Evolutionary conservation across 1,140 invertebrate species (phyloP), one percentile per base, ranked within the genome.

Genomic region (Formica selysi): DNA sequence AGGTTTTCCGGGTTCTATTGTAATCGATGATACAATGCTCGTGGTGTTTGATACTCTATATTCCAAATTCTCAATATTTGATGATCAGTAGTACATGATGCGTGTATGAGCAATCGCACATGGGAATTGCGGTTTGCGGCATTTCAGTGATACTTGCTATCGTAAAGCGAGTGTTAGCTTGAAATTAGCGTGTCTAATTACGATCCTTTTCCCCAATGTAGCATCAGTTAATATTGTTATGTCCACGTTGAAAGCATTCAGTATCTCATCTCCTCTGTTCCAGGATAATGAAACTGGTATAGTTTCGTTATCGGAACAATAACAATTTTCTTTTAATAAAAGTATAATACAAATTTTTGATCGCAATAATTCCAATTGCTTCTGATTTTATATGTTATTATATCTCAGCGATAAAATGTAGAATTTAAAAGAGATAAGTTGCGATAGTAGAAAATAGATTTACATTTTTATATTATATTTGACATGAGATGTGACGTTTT

Each of bases 61-160:
- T n/a, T 61, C 38, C n/a, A 38, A 61, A 44, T 74, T 74, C 54
- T 83, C 79, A 74, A 83, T 83, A 44, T 83, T 83, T 83, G 54
- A 8, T 8, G 38, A 83, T 74, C 38, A 44, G 68, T 26, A 59
- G 4, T 38, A 59, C 26, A 32, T 13, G 54, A 7, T 13, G 2
- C 29, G n/a, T 32, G 10, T 26, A 32, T 36, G 8, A 59, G 10
- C 19, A 41, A 41, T 29, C 51, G 48, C 29, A 67, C 19, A 73
- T 29, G 29, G 54, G 16, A 48, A 83, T 19, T 83, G 68, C 13
- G 79, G 67, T 83, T 83, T 74, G 38, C 19, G 54, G 54, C 5
- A 73, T 73, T 83, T 36, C 41, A 48, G 38, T 62, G 79, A 41
- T 74, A 44, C 26, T 62, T 48, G n/a, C 19, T 61, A 51, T 51